These are phyloP conservation scores for Podarcis cretensis DNA, from an alignment of 2,113 vertebrate species.

Conservation along the genomic window DNA sequence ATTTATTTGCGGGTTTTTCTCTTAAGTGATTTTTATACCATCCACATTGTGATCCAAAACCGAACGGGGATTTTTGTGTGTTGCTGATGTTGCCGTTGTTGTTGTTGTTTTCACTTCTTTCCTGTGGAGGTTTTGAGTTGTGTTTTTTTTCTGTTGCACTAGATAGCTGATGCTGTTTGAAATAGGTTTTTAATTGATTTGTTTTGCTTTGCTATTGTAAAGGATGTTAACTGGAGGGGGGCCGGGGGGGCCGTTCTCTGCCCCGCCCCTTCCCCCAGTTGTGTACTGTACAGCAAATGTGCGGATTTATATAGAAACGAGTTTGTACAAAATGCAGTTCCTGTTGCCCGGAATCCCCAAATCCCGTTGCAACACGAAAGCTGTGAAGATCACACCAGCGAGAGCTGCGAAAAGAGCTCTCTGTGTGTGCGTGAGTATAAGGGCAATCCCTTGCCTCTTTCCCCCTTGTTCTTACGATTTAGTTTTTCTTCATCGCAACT, in stretches of 20 bases:
- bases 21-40: slow-evolving; percentile 69
- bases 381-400: slow-evolving; percentile 77
- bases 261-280: neutral
- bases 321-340: slow-evolving; percentile 70
- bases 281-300: slow-evolving; percentile 71
- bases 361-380: slow-evolving; percentile 71
- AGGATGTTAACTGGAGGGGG: slow-evolving; percentile 62
- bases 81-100: neutral
- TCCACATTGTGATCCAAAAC: slow-evolving; percentile 60
- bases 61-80: neutral
- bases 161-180: slow-evolving; percentile 74
- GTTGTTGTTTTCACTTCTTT: slow-evolving; percentile 61
- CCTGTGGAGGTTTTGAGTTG: slow-evolving; percentile 79
- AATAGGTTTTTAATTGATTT: slow-evolving; percentile 42
- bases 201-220: slow-evolving; percentile 59
- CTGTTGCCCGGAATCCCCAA: slow-evolving; percentile 54
- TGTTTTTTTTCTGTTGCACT: slow-evolving; percentile 77
- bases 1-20: slow-evolving; percentile 78
- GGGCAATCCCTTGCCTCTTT: neutral
- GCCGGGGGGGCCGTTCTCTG: slow-evolving; percentile 56
- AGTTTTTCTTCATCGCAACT: slow-evolving; percentile 66
- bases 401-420: slow-evolving; percentile 73
- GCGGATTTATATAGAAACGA: slow-evolving; percentile 70
- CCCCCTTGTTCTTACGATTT: slow-evolving; percentile 56
- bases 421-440: slow-evolving; percentile 42